A percentile compares a stretch with the other conserved stretches of the same genome.
Conservation (phyloP, 2,888 invertebrate genomes). For the Achlya flavicornis region DNA sequence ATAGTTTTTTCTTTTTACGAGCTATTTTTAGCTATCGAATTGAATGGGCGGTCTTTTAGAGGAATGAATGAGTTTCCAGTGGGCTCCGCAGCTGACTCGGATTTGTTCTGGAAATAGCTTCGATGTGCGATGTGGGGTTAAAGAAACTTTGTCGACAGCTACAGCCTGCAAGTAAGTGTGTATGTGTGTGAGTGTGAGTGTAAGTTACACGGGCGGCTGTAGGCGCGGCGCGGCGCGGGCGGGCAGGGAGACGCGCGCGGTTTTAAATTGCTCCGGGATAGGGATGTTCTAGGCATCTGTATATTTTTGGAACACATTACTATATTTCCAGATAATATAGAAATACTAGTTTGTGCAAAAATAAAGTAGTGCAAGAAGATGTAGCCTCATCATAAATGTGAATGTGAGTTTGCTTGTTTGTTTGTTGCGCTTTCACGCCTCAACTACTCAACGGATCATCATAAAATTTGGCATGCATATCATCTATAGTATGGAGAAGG, state of each 20-base stretch:
- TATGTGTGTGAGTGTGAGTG: constrained; percentile 9
- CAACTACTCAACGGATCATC: too few relatives aligned
- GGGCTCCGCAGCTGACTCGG: constrained; percentile 13
- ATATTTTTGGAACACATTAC: background rate
- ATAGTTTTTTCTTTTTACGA: background rate
- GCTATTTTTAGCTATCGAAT: background rate
- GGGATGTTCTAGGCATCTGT: background rate
- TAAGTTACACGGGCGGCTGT: background rate
- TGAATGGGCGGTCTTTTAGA: constrained; percentile 25
- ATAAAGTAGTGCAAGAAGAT: too few relatives aligned
- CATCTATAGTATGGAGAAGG: too few relatives aligned
- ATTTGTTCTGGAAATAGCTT: constrained; percentile 19
- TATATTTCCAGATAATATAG: too few relatives aligned
- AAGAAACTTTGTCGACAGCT: constrained; percentile 8
- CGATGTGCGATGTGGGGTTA: constrained; percentile 15
- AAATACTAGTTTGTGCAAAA: too few relatives aligned
- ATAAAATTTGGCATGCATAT: too few relatives aligned
- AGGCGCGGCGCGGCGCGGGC: background rate
- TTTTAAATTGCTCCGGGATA: background rate
- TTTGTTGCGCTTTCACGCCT: too few relatives aligned
- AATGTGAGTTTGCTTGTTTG: too few relatives aligned
- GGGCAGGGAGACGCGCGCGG: background rate
- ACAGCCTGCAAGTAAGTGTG: constrained; percentile 9
- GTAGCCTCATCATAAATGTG: too few relatives aligned
- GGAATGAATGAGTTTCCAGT: constrained; percentile 28